Percentiles rank a stretch among this genome's conserved stretches.
phyloP scores from a whole-genome alignment of 2,888 invertebrate species.

The Drosophila meridiana region DNA sequence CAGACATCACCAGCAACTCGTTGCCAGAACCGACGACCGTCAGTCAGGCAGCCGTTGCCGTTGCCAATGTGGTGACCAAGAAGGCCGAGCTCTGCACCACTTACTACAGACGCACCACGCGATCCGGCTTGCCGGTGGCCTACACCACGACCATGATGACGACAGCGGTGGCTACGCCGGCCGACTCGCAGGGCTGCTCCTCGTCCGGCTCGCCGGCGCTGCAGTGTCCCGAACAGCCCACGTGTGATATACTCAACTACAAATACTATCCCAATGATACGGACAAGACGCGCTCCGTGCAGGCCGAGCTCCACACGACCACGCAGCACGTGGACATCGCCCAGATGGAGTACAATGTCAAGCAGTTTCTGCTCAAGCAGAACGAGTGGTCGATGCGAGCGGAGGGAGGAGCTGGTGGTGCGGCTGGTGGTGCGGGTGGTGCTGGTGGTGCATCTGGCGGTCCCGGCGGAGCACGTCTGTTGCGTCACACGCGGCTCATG shows the following conservation, averaged over 20 bases:
- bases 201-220: constrained; percentile 68
- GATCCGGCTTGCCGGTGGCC: constrained; percentile 81
- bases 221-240: constrained; percentile 78
- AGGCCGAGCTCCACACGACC: constrained; percentile 82
- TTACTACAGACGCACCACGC: constrained; percentile 79
- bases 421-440: constrained; percentile 1
- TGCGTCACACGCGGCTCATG: constrained; percentile 74
- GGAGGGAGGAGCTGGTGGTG: constrained; percentile 37
- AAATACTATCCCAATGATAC: constrained; percentile 83
- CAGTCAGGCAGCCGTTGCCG: not conserved
- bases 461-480: constrained; percentile 19
- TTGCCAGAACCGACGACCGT: constrained; percentile 44
- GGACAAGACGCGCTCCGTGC: constrained; percentile 79
- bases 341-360: constrained; percentile 92
- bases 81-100: constrained; percentile 75
- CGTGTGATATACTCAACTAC: constrained; percentile 84
- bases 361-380: constrained; percentile 89
- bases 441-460: not conserved
- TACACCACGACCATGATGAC: constrained; percentile 66
- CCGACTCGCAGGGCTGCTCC: constrained; percentile 50
- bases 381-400: constrained; percentile 85
- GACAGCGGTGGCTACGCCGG: constrained; percentile 14
- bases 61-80: constrained; percentile 28
- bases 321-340: constrained; percentile 87
- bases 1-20: constrained; percentile 73